Evolutionary conservation across 2,888 invertebrate species (phyloP).

Genomic region (Alviniconcha strummeri): DNA sequence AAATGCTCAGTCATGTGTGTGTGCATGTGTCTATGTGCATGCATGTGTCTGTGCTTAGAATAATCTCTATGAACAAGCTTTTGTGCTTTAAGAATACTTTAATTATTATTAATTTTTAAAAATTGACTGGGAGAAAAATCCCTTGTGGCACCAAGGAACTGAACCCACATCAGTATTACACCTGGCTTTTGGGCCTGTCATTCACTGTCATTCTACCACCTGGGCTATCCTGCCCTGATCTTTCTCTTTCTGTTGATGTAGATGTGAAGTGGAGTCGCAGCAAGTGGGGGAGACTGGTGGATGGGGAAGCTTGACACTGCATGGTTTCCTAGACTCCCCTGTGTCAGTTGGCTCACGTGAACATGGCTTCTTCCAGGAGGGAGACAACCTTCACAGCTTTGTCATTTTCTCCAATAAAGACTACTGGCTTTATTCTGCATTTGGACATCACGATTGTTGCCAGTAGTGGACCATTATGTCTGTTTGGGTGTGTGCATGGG

Average conservation of each 20-base stretch:
- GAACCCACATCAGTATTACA: too few relatives aligned
- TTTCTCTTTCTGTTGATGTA: background rate
- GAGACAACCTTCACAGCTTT: constrained; percentile 65
- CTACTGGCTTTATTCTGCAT: constrained; percentile 61
- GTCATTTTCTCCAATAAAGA: constrained; percentile 57
- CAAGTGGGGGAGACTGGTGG: background rate
- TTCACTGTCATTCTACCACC: too few relatives aligned
- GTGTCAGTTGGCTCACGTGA: constrained; percentile 55
- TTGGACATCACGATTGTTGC: constrained; percentile 28
- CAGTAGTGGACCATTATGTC: constrained; percentile 8
- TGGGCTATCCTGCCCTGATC: too few relatives aligned
- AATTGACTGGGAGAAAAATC: too few relatives aligned
- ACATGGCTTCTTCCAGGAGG: constrained; percentile 59
- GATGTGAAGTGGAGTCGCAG: constrained; percentile 22
- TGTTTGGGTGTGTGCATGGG: background rate
- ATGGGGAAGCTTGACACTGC: constrained; percentile 64
- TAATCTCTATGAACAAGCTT: too few relatives aligned
- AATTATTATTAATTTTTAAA: too few relatives aligned
- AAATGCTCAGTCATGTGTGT: too few relatives aligned
- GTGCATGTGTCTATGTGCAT: too few relatives aligned
- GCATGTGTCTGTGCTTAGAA: too few relatives aligned
- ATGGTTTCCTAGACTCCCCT: constrained; percentile 66
- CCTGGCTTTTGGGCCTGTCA: too few relatives aligned
- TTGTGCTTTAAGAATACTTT: too few relatives aligned
- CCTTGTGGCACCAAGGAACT: too few relatives aligned